Conservation (phyloP, 2,888 invertebrate species). For the Pteria penguin region DNA sequence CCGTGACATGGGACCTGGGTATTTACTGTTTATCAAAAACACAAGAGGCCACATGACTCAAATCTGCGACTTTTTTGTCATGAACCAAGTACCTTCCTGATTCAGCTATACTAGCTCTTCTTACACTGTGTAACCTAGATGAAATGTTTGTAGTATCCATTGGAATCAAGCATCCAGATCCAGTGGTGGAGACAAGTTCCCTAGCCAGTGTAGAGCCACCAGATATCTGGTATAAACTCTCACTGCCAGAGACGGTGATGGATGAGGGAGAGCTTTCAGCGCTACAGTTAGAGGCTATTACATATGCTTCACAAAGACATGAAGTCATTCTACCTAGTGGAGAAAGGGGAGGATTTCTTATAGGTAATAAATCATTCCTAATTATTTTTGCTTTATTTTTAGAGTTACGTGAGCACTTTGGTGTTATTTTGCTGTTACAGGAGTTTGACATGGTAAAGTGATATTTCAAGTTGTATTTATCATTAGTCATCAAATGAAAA, state of each 20-base stretch:
- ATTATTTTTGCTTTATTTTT: too few species aligned
- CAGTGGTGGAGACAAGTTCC: constrained; percentile 99
- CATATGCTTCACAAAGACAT: constrained; percentile 98
- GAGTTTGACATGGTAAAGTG: too few species aligned
- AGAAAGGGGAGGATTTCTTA: constrained; percentile 95
- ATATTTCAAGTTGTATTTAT: too few species aligned
- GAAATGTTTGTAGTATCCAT: constrained; percentile 91
- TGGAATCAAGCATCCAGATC: constrained; percentile 98
- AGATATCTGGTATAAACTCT: constrained; percentile 89
- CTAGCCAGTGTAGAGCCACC: constrained; percentile 96
- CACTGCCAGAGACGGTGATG: constrained; percentile 87
- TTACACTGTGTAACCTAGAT: too few species aligned
- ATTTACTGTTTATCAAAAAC: too few species aligned
- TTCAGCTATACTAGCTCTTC: too few species aligned
- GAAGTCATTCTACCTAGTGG: constrained; percentile 92
- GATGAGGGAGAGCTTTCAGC: constrained; percentile 94
- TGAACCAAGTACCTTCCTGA: too few species aligned
- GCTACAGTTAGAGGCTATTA: constrained; percentile 97
- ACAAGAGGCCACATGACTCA: too few species aligned
- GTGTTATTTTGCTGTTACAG: too few species aligned
- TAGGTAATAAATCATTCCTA: constrained; percentile 83
- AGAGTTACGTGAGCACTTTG: too few species aligned
- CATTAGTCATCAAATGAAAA: too few species aligned
- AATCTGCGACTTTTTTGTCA: background rate
- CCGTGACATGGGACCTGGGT: too few species aligned